Conservation (phyloP, 2,888 invertebrate species). For the Volucella inflata region DNA sequence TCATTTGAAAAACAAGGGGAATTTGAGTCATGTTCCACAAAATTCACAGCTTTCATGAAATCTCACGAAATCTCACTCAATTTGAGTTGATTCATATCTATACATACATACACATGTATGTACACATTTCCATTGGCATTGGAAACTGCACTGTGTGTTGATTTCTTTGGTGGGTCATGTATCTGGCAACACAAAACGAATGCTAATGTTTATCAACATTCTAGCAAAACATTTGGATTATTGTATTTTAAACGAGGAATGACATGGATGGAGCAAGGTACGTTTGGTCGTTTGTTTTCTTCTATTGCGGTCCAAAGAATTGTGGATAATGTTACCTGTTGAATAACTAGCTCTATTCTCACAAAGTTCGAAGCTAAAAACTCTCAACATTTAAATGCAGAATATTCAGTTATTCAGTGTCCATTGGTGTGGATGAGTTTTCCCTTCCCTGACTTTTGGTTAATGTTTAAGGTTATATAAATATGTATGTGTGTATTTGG, state of each 20-base stretch:
- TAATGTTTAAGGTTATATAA: not conserved
- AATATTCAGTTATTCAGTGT: not conserved
- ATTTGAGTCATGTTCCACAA: conserved; percentile 57
- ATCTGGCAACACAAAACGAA: conserved; percentile 8
- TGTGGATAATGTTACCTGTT: conserved; percentile 65
- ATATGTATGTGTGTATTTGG: conserved; percentile 7
- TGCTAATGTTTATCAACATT: conserved; percentile 28
- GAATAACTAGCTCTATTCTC: conserved; percentile 44
- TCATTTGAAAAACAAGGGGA: conserved; percentile 57
- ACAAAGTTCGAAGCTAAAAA: not conserved
- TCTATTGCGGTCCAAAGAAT: conserved; percentile 49
- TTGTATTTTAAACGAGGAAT: conserved; percentile 7
- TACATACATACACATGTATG: no score
- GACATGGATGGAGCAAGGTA: conserved; percentile 40
- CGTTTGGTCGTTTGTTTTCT: conserved; percentile 34
- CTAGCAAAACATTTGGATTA: not conserved
- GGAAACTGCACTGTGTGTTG: conserved; percentile 1
- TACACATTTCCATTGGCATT: conserved; percentile 34
- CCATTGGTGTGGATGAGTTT: conserved; percentile 4
- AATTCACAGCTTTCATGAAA: conserved; percentile 51
- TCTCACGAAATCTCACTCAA: conserved; percentile 45
- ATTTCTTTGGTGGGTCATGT: conserved; percentile 2
- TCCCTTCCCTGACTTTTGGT: not conserved
- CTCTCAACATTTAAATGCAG: not conserved
- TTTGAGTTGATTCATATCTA: conserved; percentile 39